Evolutionary conservation across 1,140 invertebrate species (phyloP).

Genomic region (Lineus longissimus): DNA sequence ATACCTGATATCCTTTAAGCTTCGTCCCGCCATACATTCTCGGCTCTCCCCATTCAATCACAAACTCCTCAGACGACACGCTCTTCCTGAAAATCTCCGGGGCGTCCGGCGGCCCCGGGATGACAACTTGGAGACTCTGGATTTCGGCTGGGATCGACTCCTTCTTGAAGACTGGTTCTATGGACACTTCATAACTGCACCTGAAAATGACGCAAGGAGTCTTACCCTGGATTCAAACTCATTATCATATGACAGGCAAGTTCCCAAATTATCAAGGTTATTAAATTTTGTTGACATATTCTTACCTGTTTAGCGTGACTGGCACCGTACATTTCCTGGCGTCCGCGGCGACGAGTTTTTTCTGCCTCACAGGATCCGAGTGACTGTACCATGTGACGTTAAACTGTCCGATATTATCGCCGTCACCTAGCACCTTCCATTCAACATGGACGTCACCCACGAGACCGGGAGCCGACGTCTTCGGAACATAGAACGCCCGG

Average conservation of each 20-base stretch:
- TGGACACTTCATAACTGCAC: slow-evolving; percentile 40
- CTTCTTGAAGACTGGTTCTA: slow-evolving; percentile 42
- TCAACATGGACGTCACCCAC: slow-evolving; percentile 36
- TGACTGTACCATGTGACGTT: slow-evolving; percentile 45
- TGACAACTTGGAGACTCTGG: slow-evolving; percentile 45
- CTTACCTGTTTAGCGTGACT: slow-evolving; percentile 44
- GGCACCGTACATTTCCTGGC: slow-evolving; percentile 36
- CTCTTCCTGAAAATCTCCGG: slow-evolving; percentile 49
- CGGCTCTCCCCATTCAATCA: slow-evolving; percentile 52
- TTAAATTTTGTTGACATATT: not conserved
- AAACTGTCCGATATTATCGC: slow-evolving; percentile 44
- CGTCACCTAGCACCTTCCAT: slow-evolving; percentile 39
- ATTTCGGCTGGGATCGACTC: slow-evolving; percentile 32
- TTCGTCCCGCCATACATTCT: slow-evolving; percentile 43
- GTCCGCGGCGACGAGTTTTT: slow-evolving; percentile 40
- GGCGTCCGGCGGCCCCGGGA: slow-evolving; percentile 49
- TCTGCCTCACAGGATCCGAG: slow-evolving; percentile 44
- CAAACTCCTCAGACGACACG: slow-evolving; percentile 44
- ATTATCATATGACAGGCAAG: too few relatives aligned
- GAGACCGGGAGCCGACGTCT: slow-evolving; percentile 3
- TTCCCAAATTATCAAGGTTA: not conserved
- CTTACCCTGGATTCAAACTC: too few relatives aligned
- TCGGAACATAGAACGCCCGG: not conserved
- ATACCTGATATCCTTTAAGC: slow-evolving; percentile 50
- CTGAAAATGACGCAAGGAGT: slow-evolving; percentile 27